Conservation (phyloP, 2,797 vertebrate genomes). For the Morelia viridis region DNA sequence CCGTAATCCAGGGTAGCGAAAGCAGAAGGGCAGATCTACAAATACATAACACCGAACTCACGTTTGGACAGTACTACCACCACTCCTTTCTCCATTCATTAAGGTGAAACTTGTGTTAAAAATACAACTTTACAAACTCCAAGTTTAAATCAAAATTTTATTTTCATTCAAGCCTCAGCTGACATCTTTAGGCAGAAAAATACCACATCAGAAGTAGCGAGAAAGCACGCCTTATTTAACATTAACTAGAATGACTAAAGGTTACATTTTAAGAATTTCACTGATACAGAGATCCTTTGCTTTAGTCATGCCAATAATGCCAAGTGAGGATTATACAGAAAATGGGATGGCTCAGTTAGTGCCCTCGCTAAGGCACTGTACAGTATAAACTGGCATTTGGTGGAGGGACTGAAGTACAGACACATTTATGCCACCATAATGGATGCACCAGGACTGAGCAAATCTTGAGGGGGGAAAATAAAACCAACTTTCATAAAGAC, state of each 20-base stretch:
- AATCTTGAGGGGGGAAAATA: neutral
- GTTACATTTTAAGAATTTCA: conserved; percentile 41
- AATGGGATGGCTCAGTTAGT: conserved; percentile 40
- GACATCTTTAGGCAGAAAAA: conserved; percentile 40
- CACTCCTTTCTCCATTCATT: neutral
- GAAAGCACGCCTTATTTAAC: conserved; percentile 39
- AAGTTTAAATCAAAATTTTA: conserved; percentile 17
- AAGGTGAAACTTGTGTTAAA: neutral
- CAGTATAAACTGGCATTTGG: conserved; percentile 28
- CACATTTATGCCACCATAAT: conserved; percentile 31
- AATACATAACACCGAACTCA: neutral
- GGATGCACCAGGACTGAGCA: neutral
- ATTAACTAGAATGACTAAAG: conserved; percentile 38
- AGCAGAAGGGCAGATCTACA: too few species aligned
- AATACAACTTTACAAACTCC: neutral
- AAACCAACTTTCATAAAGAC: neutral
- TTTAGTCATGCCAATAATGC: conserved; percentile 36
- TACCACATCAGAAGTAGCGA: conserved; percentile 39
- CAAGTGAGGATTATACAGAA: conserved; percentile 33
- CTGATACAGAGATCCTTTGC: conserved; percentile 36
- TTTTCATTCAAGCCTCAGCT: conserved; percentile 38
- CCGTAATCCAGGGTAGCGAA: too few species aligned
- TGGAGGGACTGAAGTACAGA: conserved; percentile 37
- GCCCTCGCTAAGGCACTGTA: conserved; percentile 34
- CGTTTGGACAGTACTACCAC: neutral